Evolutionary conservation across 2,113 vertebrate species (phyloP), one percentile per base, ranked within the genome.

Genomic region (Colossoma macropomum): DNA sequence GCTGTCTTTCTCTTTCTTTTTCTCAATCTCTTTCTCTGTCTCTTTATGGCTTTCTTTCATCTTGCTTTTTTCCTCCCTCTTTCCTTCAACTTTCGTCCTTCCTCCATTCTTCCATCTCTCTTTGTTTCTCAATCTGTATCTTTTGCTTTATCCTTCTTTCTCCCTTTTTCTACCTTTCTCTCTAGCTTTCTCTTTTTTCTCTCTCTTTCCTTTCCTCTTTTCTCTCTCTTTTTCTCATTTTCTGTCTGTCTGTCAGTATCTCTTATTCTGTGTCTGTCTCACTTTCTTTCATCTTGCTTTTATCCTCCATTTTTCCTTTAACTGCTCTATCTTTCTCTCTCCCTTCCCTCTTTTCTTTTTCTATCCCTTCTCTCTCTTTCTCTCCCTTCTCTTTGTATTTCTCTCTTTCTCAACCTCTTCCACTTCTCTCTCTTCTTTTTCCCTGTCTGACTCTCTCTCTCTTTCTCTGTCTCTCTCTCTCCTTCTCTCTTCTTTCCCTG

Each of bases 271-370:
- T 80, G 59, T 62, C 19, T 34, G 83, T 48, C 52, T 76, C 56
- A 15, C 73, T 23, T 60, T 71, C 45, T 56, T 65, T 52, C 80
- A 71, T 75, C 32, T 19, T 66, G 25, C 30, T 73, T 79, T 73
- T 45, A 10, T 4, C 41, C 62, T 54, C 30, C 32, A 45, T 76
- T 82, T 80, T 63, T 34, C 10, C 41, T 10, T 10, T 10, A 45
- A 6, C 4, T 45, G 4, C 27, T 79, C 88, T 83, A 78, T 87
- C 30, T 80, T 78, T 25, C n/a, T n/a, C n/a, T n/a, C n/a, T n/a
- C 32, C n/a, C n/a, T n/a, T n/a, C n/a, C n/a, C n/a, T n/a, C n/a
- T n/a, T 65, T 12, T 68, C 62, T n/a, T 21, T 32, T 41, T 30
- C 45, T 5, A 16, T 21, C 52, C 23, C 41, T 48, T 17, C 13